These are phyloP conservation scores for Tenrec ecaudatus DNA, from an alignment of 2,113 vertebrate species.

Conservation along the genomic window DNA sequence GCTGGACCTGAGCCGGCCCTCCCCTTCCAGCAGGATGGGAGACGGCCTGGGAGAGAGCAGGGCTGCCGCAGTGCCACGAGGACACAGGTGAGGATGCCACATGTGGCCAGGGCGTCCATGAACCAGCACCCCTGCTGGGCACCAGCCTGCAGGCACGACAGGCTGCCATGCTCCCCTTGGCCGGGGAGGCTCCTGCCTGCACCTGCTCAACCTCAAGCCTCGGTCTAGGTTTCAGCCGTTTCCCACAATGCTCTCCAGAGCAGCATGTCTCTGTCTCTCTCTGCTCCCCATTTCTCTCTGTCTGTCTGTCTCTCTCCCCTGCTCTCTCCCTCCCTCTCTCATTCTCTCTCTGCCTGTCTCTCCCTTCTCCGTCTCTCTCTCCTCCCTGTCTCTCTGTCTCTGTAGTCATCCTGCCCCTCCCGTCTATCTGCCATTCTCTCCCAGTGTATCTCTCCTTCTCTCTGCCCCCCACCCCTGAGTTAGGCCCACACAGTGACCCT, in stretches of 20 bases:
- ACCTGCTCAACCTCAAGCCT: rapidly evolving
- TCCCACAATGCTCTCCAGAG: neutral
- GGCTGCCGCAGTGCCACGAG: neutral
- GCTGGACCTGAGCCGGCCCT: no score
- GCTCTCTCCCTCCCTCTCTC: neutral
- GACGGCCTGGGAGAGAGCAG: neutral
- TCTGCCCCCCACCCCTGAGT: neutral
- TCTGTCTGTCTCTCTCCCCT: rapidly evolving
- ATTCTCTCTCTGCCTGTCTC: neutral
- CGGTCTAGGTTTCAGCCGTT: neutral
- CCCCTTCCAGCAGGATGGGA: neutral
- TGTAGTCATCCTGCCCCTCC: no score
- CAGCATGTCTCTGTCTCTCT: no score
- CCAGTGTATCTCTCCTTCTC: neutral
- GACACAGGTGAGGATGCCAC: no score
- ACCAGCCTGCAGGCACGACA: no score
- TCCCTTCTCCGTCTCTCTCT: neutral
- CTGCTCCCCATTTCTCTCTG: no score
- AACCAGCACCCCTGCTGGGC: no score
- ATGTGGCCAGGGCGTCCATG: no score
- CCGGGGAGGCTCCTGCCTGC: neutral
- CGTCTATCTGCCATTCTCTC: rapidly evolving
- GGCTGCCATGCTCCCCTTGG: no score
- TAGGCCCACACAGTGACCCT: no score
- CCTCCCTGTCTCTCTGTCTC: no score